Base-by-base conservation (phyloP, 2,888 invertebrate genomes). In the Drosophila mayaguana region DNA sequence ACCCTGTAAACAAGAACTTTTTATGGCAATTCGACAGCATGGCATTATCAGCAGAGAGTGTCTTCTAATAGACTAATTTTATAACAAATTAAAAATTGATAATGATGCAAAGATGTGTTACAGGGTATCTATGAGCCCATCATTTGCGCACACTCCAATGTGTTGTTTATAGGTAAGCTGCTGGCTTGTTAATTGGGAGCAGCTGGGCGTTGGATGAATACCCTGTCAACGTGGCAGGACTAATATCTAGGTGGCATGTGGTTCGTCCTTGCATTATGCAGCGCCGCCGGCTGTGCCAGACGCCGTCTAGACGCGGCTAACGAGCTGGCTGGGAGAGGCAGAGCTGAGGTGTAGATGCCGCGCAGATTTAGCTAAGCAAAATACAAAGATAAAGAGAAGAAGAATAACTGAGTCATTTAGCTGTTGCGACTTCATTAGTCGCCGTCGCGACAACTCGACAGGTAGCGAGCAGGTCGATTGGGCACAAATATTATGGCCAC, bases 401-500 rank as follows among this genome's bases (percentile, higher is more conserved):
- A 25, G 14, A 20, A 16, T 14, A 51, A 73, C 57, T 83, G 80
- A 83, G 88, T 78, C 88, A 88, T 85, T 83, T 74, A 32, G 72
- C 72, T 50, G 84, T 63, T 57, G 81, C 74, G 67, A 69, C 73
- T 79, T 85, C 73, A 82, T 85, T 84, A 74, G 70, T 20, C 63
- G 34, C 34, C 22, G 62, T 28, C 50, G 81, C 72, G 87, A 70
- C 74, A 67, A 60, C 64, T 34, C 63, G 40, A 66, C 72, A 67
- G 75, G 65, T 73, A 79, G 77, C 43, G 32, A 7, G 1, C 32
- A 32, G 50, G 50, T 50, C 50, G 50, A 34, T 18, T 18, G 59
- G 38, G 28, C 85, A 72, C 77, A 89, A 86, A 86, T 86, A 89
- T 86, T 86, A 84, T 86, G 72, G 88, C 89, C 85, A 82, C 89